These are phyloP conservation scores for Dysmachus trigonus DNA, from an alignment of 2,888 invertebrate species.

Conservation along the genomic window DNA sequence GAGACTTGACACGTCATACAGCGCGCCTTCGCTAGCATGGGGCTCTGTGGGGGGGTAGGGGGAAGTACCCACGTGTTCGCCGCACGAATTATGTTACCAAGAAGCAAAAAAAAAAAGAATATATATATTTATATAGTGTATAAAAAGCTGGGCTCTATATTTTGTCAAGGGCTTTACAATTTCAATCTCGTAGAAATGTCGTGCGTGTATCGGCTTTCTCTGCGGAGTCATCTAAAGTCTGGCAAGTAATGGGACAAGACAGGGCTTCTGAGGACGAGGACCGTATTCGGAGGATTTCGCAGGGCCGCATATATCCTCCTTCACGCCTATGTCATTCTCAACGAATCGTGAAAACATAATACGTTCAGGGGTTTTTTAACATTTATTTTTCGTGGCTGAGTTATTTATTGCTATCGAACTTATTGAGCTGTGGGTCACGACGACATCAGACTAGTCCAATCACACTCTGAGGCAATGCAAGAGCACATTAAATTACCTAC, in stretches of 20 bases:
- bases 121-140: neutral
- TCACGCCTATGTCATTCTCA: neutral
- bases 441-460: neutral
- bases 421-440: neutral
- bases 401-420: neutral
- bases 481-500: neutral
- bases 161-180: slow-evolving; percentile 17
- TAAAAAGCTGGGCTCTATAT: neutral
- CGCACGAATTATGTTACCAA: slow-evolving; percentile 27
- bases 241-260: neutral
- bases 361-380: neutral
- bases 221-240: neutral
- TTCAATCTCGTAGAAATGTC: slow-evolving; percentile 18
- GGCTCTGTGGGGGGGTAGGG: neutral
- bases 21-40: neutral
- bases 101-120: slow-evolving; percentile 9
- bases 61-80: slow-evolving; percentile 1
- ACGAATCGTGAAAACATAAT: slow-evolving; percentile 14
- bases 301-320: neutral
- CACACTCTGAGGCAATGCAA: neutral
- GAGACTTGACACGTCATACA: slow-evolving; percentile 32
- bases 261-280: neutral
- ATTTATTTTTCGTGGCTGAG: neutral
- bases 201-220: slow-evolving; percentile 16
- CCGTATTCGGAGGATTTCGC: neutral